A percentile compares a stretch with the other conserved stretches of the same genome.
Evolutionary conservation across 2,797 vertebrate species (phyloP).

Genomic region (Tenualosa ilisha): DNA sequence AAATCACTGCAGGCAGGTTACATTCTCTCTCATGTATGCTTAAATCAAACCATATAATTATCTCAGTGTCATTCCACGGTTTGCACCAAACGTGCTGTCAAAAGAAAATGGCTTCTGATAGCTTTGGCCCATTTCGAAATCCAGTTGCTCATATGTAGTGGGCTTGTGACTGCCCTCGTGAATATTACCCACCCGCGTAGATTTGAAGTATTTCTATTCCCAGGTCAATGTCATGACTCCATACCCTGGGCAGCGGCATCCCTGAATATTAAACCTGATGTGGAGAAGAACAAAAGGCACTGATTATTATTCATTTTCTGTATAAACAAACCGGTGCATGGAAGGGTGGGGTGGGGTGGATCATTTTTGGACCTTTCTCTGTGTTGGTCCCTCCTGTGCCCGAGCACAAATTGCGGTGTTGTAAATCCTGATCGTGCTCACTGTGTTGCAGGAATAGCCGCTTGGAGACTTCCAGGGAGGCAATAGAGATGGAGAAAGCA

Average conservation of each 20-base stretch:
- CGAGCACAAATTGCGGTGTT: conserved; percentile 8
- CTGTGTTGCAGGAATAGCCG: conserved; percentile 9
- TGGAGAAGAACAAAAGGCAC: background rate
- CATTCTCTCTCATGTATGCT: background rate
- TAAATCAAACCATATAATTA: background rate
- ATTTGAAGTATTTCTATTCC: background rate
- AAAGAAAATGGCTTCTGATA: background rate
- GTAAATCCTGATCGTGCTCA: conserved; percentile 16
- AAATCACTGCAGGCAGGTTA: background rate
- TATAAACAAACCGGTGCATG: background rate
- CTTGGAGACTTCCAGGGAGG: conserved; percentile 15
- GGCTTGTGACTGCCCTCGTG: background rate
- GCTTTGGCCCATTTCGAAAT: background rate
- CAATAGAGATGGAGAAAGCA: background rate
- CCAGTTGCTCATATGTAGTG: background rate
- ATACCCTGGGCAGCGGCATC: background rate
- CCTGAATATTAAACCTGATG: background rate
- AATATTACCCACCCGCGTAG: background rate
- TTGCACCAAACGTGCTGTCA: background rate
- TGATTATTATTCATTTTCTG: background rate
- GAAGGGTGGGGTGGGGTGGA: background rate
- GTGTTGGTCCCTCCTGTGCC: background rate
- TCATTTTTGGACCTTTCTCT: background rate
- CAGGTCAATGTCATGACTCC: background rate
- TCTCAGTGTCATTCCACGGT: background rate